Base-by-base conservation (phyloP, 2,888 invertebrate species). In the Salpingus planirostris region DNA sequence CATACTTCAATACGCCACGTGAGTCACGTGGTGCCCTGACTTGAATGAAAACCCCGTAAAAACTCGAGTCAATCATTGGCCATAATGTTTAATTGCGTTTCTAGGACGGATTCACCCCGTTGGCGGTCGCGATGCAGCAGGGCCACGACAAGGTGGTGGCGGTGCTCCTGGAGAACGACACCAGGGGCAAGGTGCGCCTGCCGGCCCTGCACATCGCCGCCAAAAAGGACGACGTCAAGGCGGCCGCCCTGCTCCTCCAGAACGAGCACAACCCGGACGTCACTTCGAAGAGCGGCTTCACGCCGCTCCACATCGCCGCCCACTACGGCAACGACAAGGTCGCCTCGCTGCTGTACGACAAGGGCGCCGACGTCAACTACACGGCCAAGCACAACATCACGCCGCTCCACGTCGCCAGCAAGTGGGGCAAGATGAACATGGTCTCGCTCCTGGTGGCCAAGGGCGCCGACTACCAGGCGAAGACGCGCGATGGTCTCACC, bases 51-150 rank as follows among this genome's bases (percentile, higher is more conserved):
- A n/a, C n/a, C n/a, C n/a, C n/a, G n/a, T n/a, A n/a, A n/a, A n/a
- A n/a, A n/a, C n/a, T n/a, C n/a, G n/a, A n/a, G n/a, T n/a, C n/a
- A n/a, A n/a, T n/a, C n/a, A n/a, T n/a, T n/a, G n/a, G n/a, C n/a
- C n/a, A n/a, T n/a, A n/a, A n/a, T n/a, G n/a, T n/a, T n/a, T n/a
- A n/a, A n/a, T 18, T 18, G 5, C 18, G 5, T 18, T 18, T 18
- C 18, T 11, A 36, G 36, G 97, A 98, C 69, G 97, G 97, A 11
- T 98, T 98, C 66, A 98, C 98, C 21, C 98, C 98, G 4, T 68
- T 99, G 59, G 98, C 98, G 13, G 98, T 98, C 49, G 98, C 98
- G 14, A 88, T 99, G 80, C 98, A 99, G 67, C 98, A 99, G 67
- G 88, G 89, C 10, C 97, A 98, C 62, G 97, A 98, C 65, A 91